Base-by-base conservation (phyloP, 2,797 vertebrate genomes). In the Sitta carolinensis region DNA sequence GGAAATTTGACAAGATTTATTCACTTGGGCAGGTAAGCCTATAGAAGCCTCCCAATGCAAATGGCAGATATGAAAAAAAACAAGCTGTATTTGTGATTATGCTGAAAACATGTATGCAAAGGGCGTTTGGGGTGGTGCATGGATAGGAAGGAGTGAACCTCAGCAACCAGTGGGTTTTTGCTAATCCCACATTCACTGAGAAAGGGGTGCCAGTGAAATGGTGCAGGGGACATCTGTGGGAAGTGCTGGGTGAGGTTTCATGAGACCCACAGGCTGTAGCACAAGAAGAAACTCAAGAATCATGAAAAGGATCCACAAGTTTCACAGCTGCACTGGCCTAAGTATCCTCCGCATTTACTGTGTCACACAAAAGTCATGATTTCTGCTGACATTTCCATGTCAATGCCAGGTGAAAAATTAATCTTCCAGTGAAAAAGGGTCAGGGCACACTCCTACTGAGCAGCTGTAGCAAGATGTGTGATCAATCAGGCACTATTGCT, bases 291-390 rank as follows among this genome's bases (percentile, higher is more conserved):
- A 19, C 0, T 0, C 19, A 11, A 26, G 30, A 19, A 25, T 30
- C 13, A 3, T 0, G 1, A 84, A 45, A 63, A 38, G 11, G 7
- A 72, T 16, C 47, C 16, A 17, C 0, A 4, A 9, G 27, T 40
- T 67, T 27, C 25, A 2, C 11, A 70, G 7, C 25, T 18, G 25
- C 34, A 10, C 30, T 15, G 21, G 14, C 14, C 0, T 4, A 26
- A 38, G 4, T 6, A 25, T 16, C 8, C 10, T n/a, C n/a, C 68
- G 27, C 1, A 4, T 40, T 57, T 52, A 34, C 9, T 4, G 5
- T 2, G 0, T 14, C 27, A 73, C 17, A 20, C 6, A n/a, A 34
- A 54, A 62, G 26, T 27, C 0, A 0, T 2, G 3, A 14, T 58
- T 69, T 38, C 18, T 63, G 52, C n/a, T 45, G 57, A 38, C 13